Conservation (phyloP, 37 sponge, comb jelly and placozoan genomes). For the Beroe ovata region DNA sequence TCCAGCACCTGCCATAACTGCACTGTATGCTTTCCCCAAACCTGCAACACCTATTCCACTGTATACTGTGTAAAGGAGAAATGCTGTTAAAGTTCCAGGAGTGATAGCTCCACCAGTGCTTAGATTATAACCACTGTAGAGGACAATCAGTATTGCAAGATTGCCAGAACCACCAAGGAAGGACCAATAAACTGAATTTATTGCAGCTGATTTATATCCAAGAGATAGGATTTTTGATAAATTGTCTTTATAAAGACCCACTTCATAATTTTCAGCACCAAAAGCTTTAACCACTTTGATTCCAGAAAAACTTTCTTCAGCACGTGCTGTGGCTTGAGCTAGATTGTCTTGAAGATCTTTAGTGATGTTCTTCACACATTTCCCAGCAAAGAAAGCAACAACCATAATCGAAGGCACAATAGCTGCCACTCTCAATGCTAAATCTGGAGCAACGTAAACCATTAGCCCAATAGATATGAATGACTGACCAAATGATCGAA, state of each 20-base stretch:
- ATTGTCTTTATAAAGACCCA: neutral
- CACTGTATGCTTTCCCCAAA: conserved; percentile 53
- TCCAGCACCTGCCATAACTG: conserved; percentile 48
- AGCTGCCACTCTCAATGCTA: conserved; percentile 39
- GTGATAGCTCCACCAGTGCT: conserved; percentile 24
- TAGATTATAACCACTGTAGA: conserved; percentile 45
- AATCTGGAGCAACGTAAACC: conserved; percentile 68
- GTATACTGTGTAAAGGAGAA: conserved; percentile 62
- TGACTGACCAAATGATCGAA: conserved; percentile 67
- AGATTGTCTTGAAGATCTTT: conserved; percentile 30
- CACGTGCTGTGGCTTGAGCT: conserved; percentile 38
- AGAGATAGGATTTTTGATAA: conserved; percentile 21
- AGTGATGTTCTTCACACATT: neutral
- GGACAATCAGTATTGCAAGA: conserved; percentile 14
- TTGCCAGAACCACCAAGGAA: conserved; percentile 67
- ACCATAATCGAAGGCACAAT: conserved; percentile 61
- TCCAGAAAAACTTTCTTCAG: conserved; percentile 66
- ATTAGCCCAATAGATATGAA: conserved; percentile 56
- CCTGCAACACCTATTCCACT: conserved; percentile 65
- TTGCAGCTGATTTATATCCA: conserved; percentile 35
- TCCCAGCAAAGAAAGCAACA: conserved; percentile 42
- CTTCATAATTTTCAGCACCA: conserved; percentile 47
- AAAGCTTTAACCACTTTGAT: conserved; percentile 65
- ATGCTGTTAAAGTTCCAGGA: conserved; percentile 47
- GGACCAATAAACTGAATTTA: conserved; percentile 61